A percentile compares a stretch with the other conserved stretches of the same genome.
Conservation (phyloP, 2,113 vertebrate species). For the Platysteira castanea region DNA sequence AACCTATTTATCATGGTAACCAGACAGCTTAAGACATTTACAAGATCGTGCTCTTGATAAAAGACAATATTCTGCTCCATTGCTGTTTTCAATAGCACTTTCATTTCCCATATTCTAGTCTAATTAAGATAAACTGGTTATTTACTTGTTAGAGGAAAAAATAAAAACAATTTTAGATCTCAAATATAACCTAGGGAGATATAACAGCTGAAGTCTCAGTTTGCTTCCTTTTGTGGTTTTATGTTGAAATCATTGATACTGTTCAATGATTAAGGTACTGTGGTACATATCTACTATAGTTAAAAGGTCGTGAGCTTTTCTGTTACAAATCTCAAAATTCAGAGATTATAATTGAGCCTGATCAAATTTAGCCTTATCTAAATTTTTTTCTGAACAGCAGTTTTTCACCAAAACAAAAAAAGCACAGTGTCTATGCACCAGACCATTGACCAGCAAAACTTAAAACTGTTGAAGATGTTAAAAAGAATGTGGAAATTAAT, state of each 20-base stretch:
- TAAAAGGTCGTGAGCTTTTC: background rate
- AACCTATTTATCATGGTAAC: constrained; percentile 75
- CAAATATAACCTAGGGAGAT: constrained; percentile 21
- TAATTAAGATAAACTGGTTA: constrained; percentile 66
- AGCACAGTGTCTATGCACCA: background rate
- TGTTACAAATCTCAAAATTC: background rate
- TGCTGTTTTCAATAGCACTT: constrained; percentile 49
- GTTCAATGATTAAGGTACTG: constrained; percentile 25
- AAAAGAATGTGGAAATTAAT: background rate
- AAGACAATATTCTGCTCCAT: constrained; percentile 49
- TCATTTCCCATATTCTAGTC: constrained; percentile 36
- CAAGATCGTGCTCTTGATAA: constrained; percentile 63
- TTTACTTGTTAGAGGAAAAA: constrained; percentile 57
- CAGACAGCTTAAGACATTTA: constrained; percentile 71
- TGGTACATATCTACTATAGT: background rate
- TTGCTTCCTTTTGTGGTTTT: background rate
- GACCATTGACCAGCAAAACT: background rate
- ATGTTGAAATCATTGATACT: constrained; percentile 11
- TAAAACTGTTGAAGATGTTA: background rate
- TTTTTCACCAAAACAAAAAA: background rate
- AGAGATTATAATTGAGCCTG: background rate
- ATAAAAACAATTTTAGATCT: constrained; percentile 15
- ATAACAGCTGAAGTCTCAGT: constrained; percentile 38
- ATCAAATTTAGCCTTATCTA: background rate
- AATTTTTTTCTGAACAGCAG: background rate